Evolutionary conservation across 1,140 invertebrate genomes (phyloP), one percentile per base, ranked within the genome.

Genomic region (Pectinophora gossypiella): DNA sequence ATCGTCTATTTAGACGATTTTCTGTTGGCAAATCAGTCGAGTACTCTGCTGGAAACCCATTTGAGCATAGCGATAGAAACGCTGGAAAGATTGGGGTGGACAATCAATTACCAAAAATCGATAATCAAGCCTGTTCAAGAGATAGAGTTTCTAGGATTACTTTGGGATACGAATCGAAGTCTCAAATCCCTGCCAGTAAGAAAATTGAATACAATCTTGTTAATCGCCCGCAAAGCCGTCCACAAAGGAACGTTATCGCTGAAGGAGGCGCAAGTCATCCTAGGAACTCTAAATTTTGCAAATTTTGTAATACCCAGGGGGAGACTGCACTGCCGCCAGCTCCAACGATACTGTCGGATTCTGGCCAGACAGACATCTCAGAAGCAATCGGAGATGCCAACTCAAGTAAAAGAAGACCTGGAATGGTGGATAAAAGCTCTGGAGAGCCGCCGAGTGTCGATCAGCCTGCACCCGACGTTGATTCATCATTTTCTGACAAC

Each of bases 301-400:
- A 42, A 15, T 18, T 51, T 87, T 87, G 57, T 90, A 77, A 51
- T 90, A 90, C 67, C 65, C 87, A 51, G 86, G 89, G 22, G 89
- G 90, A 63, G 59, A 5, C 56, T 61, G 6, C 56, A 52, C 36
- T 59, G 42, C 13, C 43, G 56, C 3, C 16, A 42, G 4, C 22
- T 70, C 2, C 57, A 56, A 22, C 9, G 43, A 36, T 64, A 13
- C 53, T 48, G 15, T 4, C 48, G 49, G 12, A 35, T 15, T 7
- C 61, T 35, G 55, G 48, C 19, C 50, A 56, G n/a, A 44, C 50
- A 9, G 13, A 10, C 9, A 12, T n/a, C 27, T 12, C 27, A 32
- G 9, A 32, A n/a, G 27, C 9, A 32, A 9, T 1, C n/a, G 9
- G 27, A 9, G n/a, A 2, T 32, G n/a, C 27, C 27, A 2, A n/a